These are phyloP conservation scores for Pimpla rufipes DNA, from an alignment of 2,888 invertebrate genomes.

Conservation along the genomic window DNA sequence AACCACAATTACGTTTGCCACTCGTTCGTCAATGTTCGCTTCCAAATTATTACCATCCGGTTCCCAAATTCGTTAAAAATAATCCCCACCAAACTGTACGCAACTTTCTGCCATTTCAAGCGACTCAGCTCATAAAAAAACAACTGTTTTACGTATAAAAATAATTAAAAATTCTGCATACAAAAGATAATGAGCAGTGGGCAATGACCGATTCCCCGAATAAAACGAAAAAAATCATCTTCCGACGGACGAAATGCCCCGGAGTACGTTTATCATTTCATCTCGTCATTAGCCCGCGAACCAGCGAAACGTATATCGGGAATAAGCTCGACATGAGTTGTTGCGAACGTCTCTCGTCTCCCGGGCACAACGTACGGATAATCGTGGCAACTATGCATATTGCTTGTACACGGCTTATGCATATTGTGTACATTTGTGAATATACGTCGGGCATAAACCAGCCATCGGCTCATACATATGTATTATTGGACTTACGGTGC, in stretches of 20 bases:
- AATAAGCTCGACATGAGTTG: neutral
- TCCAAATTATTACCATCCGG: no score
- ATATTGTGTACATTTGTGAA: neutral
- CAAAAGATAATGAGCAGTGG: neutral
- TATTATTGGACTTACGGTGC: constrained; percentile 23
- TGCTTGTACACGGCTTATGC: neutral
- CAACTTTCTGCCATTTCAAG: no score
- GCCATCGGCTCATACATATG: constrained; percentile 14
- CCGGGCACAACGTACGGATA: neutral
- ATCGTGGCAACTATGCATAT: neutral
- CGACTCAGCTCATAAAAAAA: no score
- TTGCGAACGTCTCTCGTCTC: neutral
- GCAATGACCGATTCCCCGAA: neutral
- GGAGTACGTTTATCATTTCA: neutral
- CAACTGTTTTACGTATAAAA: no score
- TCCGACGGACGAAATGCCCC: neutral
- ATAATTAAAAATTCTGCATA: no score
- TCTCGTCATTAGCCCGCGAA: neutral
- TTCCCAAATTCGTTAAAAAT: no score
- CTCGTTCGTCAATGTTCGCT: no score
- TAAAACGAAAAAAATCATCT: neutral
- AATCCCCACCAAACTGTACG: no score
- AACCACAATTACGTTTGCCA: no score
- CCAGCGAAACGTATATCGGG: constrained; percentile 20
- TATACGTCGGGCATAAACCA: neutral